Percentiles rank a stretch among this genome's conserved stretches.
phyloP scores from a whole-genome alignment of 2,888 invertebrate species.

The Hecatera dysodea region DNA sequence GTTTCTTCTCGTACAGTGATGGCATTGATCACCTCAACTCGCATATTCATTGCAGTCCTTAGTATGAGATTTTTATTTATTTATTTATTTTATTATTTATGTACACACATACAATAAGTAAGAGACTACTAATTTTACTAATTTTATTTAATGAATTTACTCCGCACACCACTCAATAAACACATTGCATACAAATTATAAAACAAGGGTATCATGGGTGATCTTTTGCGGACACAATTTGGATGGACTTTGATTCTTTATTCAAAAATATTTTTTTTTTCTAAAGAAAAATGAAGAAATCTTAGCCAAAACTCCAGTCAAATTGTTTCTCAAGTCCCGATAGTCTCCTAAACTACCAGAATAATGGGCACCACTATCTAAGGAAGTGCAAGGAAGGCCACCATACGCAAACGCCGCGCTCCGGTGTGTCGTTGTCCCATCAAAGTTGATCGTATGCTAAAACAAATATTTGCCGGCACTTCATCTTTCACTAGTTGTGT shows the following conservation, averaged over 20 bases:
- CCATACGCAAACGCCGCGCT: slow-evolving; percentile 47
- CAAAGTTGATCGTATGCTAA: slow-evolving; percentile 58
- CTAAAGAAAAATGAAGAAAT: no score
- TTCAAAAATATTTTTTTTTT: background rate
- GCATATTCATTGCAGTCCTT: no score
- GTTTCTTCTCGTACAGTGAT: background rate
- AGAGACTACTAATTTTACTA: no score
- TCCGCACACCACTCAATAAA: no score
- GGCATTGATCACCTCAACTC: background rate
- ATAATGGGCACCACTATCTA: slow-evolving; percentile 35
- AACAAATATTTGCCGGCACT: slow-evolving; percentile 66
- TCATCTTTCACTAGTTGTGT: slow-evolving; percentile 65
- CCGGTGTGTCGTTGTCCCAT: slow-evolving; percentile 52
- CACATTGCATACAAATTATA: no score
- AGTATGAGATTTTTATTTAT: no score
- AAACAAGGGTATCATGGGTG: no score
- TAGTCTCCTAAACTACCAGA: background rate
- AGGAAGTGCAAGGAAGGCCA: slow-evolving; percentile 37
- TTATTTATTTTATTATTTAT: no score
- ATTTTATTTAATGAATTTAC: no score
- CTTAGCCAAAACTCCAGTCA: background rate
- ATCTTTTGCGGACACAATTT: no score
- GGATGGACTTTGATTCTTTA: background rate
- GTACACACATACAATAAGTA: no score
- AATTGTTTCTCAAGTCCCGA: background rate